These are phyloP conservation scores for Sitta carolinensis DNA, from an alignment of 2,797 vertebrate species.

Conservation along the genomic window DNA sequence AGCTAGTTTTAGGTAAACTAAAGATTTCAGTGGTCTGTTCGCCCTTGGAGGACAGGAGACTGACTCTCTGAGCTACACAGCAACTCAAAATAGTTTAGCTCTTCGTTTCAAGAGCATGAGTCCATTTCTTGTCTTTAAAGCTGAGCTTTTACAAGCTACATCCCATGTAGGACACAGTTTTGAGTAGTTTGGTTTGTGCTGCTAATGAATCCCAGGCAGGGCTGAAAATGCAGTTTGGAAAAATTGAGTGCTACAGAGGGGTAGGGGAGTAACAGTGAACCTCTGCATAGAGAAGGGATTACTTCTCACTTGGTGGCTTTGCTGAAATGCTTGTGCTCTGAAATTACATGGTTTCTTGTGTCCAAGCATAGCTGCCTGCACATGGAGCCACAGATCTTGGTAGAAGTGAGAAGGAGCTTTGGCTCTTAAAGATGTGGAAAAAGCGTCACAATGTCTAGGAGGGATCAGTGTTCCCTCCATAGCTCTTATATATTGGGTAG, in stretches of 20 bases:
- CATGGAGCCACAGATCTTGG: rapidly evolving
- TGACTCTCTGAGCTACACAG: background rate
- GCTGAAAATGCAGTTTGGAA: background rate
- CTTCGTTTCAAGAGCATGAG: background rate
- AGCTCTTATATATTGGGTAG: background rate
- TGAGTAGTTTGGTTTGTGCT: background rate
- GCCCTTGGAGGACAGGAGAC: background rate
- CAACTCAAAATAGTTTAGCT: background rate
- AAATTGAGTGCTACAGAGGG: background rate
- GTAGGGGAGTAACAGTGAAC: background rate
- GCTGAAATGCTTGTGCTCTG: background rate
- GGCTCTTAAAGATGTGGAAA: background rate
- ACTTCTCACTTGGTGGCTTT: background rate
- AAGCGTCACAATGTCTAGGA: background rate
- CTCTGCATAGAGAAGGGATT: background rate
- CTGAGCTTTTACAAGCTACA: background rate
- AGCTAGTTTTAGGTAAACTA: background rate
- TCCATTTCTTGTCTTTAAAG: background rate
- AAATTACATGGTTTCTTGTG: background rate
- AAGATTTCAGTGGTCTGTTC: background rate
- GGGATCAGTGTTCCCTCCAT: background rate
- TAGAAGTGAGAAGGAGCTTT: background rate
- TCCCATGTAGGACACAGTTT: background rate
- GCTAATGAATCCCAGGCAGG: background rate
- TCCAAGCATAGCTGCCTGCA: background rate